Evolutionary conservation across 2,113 vertebrate species (phyloP), one percentile per base, ranked within the genome.

Genomic region (Aldabrachelys gigantea): DNA sequence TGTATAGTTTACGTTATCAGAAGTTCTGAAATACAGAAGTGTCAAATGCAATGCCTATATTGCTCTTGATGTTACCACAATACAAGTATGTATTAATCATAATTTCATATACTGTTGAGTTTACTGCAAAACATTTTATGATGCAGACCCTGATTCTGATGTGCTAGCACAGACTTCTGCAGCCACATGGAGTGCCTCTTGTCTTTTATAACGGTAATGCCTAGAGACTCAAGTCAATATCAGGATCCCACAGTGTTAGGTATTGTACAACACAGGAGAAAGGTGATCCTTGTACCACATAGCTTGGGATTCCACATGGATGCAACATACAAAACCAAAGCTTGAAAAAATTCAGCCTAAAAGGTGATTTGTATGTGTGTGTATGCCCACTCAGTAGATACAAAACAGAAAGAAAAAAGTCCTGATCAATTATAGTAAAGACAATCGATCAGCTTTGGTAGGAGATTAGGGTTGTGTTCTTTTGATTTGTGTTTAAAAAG

Each of bases 351-450:
- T 3, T 13, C 29, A 62, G 25, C 65, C 4, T 69, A n/a, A 19
- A 38, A 69, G 65, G 35, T 65, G 31, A 17, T n/a, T 31, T 69
- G 35, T 21, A 17, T n/a, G 62, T 8, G 12, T 38, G 17, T n/a
- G 7, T 21, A n/a, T 8, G 0, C 3, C 4, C 83, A 29, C 5
- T n/a, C 25, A 50, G 0, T 35, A 44, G 19, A 35, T 16, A 6
- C 11, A 76, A n/a, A 9, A 38, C 4, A 59, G 10, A 69, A 89
- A 49, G 1, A 10, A 41, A 89, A 80, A 50, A 17, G 1, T 62
- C 13, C 1, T 29, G 62, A 38, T n/a, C 31, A 84, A 41, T 80
- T 84, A 6, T 50, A 27, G 53, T 22, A 29, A 38, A 75, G 22
- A 80, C 62, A 88, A 88, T 6, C 38, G 7, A 47, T 54, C 88